phyloP scores from a whole-genome alignment of 2,888 invertebrate species.

The Cyclophora punctaria region DNA sequence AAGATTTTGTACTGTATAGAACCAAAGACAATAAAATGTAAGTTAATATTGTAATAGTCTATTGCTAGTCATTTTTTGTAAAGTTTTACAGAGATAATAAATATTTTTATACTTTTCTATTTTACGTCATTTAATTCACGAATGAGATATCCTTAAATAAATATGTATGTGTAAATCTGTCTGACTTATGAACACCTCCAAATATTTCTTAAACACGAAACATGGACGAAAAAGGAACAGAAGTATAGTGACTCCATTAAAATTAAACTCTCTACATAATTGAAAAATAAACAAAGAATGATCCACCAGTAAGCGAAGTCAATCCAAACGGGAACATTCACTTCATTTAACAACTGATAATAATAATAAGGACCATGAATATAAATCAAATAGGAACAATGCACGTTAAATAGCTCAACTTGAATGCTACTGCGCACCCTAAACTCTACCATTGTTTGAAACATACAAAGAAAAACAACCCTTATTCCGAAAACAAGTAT shows the following conservation, averaged over 20 bases:
- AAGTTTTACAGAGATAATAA: constrained; percentile 21
- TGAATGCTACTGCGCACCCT: constrained; percentile 65
- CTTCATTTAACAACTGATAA: constrained; percentile 62
- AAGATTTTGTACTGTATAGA: constrained; percentile 18
- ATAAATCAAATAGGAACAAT: constrained; percentile 74
- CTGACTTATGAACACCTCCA: neutral
- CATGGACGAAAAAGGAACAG: too few relatives aligned
- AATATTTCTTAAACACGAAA: too few relatives aligned
- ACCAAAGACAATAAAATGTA: constrained; percentile 46
- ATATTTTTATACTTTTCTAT: constrained; percentile 32
- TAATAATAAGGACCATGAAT: constrained; percentile 69
- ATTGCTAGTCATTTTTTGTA: constrained; percentile 55
- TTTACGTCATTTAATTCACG: too few relatives aligned
- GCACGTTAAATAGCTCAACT: constrained; percentile 70
- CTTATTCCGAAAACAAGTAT: constrained; percentile 18
- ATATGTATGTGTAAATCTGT: too few relatives aligned
- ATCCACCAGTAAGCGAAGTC: constrained; percentile 7
- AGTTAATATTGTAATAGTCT: constrained; percentile 42
- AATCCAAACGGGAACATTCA: constrained; percentile 42
- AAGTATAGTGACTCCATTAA: too few relatives aligned
- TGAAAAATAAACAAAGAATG: too few relatives aligned
- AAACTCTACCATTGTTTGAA: constrained; percentile 50
- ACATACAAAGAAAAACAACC: constrained; percentile 22
- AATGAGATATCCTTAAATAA: too few relatives aligned
- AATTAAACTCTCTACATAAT: too few relatives aligned